phyloP scores from a whole-genome alignment of 2,888 invertebrate genomes.

The Fragum whitleyi region DNA sequence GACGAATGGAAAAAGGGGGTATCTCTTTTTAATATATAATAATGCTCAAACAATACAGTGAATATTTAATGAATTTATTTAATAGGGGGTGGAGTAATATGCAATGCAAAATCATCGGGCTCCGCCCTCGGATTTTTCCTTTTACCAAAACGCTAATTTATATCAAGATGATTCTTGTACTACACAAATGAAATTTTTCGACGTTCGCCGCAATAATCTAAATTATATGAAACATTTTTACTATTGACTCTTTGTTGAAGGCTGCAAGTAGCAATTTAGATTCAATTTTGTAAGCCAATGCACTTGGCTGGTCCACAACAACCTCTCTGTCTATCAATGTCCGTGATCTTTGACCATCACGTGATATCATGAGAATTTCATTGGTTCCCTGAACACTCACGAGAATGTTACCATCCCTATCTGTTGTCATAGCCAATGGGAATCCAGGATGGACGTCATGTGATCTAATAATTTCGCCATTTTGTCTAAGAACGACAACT shows the following conservation, averaged over 20 bases:
- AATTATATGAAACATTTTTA: constrained; percentile 21
- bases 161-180: too few relatives aligned
- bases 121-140: too few relatives aligned
- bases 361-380: constrained; percentile 30
- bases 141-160: too few relatives aligned
- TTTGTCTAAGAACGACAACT: constrained; percentile 26
- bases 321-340: neutral
- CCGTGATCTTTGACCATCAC: constrained; percentile 14
- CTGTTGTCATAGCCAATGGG: constrained; percentile 36
- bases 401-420: constrained; percentile 33
- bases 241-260: constrained; percentile 4
- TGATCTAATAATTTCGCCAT: constrained; percentile 27
- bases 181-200: too few relatives aligned
- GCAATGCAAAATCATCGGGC: too few relatives aligned
- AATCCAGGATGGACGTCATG: constrained; percentile 40
- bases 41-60: too few relatives aligned
- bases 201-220: too few relatives aligned
- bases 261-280: constrained; percentile 7
- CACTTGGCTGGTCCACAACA: constrained; percentile 9
- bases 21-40: too few relatives aligned
- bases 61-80: too few relatives aligned
- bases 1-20: too few relatives aligned
- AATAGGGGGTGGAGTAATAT: too few relatives aligned
- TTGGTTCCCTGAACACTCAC: constrained; percentile 26
- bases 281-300: constrained; percentile 7